phyloP scores from a whole-genome alignment of 1,140 invertebrate genomes.

The Camponotus vicinus region DNA sequence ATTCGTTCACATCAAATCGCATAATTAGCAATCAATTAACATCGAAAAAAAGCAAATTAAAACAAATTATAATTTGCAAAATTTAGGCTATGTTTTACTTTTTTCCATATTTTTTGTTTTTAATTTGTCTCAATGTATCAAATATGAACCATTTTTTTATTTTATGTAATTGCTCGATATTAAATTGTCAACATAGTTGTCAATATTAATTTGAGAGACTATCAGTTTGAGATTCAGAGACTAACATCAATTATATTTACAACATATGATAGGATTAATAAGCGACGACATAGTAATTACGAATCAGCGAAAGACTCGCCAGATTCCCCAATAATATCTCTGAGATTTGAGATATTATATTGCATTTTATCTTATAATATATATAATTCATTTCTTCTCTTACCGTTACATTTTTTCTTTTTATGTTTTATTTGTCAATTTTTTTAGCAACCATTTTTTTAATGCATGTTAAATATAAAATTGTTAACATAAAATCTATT shows the following conservation, averaged over 20 bases:
- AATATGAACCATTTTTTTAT: background rate
- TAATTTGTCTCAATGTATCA: background rate
- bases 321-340: background rate
- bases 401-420: background rate
- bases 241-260: slow-evolving; percentile 5
- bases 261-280: slow-evolving; percentile 28
- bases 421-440: background rate
- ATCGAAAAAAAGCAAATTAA: background rate
- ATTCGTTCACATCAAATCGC: background rate
- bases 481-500: background rate
- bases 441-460: background rate
- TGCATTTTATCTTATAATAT: background rate
- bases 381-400: background rate
- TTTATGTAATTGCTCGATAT: background rate
- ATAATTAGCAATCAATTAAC: background rate
- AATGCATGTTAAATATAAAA: background rate
- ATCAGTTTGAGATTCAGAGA: slow-evolving; percentile 25
- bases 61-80: background rate
- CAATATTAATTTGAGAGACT: background rate
- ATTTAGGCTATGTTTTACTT: background rate
- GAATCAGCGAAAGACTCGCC: background rate
- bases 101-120: background rate
- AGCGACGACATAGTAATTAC: slow-evolving; percentile 2
- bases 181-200: background rate
- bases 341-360: background rate